Evolutionary conservation across 37 sponge, comb jelly and placozoan genomes (phyloP), one percentile per base, ranked within the genome.

Genomic region (Mnemiopsis leidyi): DNA sequence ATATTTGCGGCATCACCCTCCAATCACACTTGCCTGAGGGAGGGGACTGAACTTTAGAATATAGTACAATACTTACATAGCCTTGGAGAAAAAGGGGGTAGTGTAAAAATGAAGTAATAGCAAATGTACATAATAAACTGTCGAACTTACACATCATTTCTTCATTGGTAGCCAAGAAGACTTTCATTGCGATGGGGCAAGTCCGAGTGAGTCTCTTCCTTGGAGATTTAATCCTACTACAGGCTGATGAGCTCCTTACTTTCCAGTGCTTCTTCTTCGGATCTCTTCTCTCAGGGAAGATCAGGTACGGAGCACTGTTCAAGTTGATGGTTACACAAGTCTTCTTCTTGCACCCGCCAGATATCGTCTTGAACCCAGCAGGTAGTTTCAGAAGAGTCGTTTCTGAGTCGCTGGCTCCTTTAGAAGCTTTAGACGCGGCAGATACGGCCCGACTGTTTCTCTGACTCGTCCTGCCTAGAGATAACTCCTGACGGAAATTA

Each of bases 21-120:
- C 94, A 95, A 94, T 96, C 95, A 82, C 97, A 96, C 69, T 96
- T 96, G 39, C 90, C 90, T 85, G n/a, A n/a, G n/a, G n/a, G n/a
- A n/a, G n/a, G n/a, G n/a, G n/a, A n/a, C n/a, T n/a, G n/a, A n/a
- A n/a, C n/a, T n/a, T n/a, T n/a, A n/a, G n/a, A n/a, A n/a, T n/a
- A n/a, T n/a, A n/a, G n/a, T n/a, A n/a, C n/a, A n/a, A n/a, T n/a
- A n/a, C n/a, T n/a, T n/a, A n/a, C n/a, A n/a, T n/a, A n/a, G n/a
- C n/a, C n/a, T n/a, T n/a, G n/a, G n/a, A n/a, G n/a, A n/a, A n/a
- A n/a, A n/a, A n/a, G n/a, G n/a, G n/a, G n/a, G n/a, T n/a, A n/a
- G n/a, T n/a, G n/a, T 61, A 61, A 61, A 18, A 21, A 9, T 61
- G 68, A 61, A 18, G 26, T 23, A 71, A 7, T 29, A 25, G 26